phyloP scores from a whole-genome alignment of 2,797 vertebrate genomes.

The Bradypodion pumilum region DNA sequence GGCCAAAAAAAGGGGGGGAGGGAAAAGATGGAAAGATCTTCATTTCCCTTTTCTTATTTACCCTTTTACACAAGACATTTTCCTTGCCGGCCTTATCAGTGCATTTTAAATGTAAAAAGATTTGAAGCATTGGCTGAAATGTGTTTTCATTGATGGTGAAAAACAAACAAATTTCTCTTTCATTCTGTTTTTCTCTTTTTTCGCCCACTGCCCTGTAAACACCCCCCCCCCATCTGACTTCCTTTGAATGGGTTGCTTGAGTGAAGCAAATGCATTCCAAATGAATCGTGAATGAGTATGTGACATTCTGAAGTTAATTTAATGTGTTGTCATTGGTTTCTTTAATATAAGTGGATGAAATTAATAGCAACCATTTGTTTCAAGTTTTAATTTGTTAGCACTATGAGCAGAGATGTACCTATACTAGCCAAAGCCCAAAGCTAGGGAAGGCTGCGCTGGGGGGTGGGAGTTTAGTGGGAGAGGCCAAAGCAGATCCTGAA shows the following conservation, averaged over 20 bases:
- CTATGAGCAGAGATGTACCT: not conserved
- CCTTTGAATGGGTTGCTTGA: not conserved
- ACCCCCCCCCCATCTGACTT: not conserved
- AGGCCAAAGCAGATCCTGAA: not conserved
- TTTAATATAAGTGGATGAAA: constrained; percentile 3
- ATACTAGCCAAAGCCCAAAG: not conserved
- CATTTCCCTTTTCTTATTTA: no score
- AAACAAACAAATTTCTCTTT: not conserved
- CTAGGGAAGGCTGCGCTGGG: no score
- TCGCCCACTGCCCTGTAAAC: not conserved
- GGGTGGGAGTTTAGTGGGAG: not conserved
- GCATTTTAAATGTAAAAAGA: not conserved
- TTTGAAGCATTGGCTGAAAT: not conserved
- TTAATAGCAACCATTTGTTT: not conserved
- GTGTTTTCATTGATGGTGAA: not conserved
- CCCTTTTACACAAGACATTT: no score
- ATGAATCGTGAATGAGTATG: not conserved
- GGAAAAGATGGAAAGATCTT: no score
- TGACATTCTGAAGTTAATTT: constrained; percentile 10
- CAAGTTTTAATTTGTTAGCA: not conserved
- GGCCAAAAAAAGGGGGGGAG: no score
- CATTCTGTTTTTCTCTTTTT: not conserved
- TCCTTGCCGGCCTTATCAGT: no score
- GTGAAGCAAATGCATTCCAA: not conserved
- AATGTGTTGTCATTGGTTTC: not conserved